Evolutionary conservation across 1,140 invertebrate species (phyloP).

Genomic region (Triops cancriformis): DNA sequence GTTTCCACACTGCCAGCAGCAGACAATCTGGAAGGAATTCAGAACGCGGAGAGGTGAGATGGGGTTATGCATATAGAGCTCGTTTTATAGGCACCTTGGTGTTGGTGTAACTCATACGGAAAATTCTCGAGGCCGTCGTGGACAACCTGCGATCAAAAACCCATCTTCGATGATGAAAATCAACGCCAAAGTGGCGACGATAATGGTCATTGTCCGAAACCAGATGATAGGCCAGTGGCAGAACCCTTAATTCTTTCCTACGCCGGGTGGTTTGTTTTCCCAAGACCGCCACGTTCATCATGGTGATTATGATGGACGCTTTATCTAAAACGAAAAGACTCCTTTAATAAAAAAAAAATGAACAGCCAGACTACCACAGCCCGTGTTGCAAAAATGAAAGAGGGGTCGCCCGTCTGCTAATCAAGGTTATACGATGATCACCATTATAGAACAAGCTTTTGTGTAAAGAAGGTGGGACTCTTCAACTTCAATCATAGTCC

Average conservation of each 20-base stretch:
- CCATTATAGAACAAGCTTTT: slow-evolving; percentile 7
- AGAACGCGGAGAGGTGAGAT: not conserved
- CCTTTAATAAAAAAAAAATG: not conserved
- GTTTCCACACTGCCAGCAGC: not conserved
- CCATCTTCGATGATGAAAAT: slow-evolving; percentile 10
- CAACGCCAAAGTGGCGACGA: slow-evolving; percentile 6
- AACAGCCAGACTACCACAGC: not conserved
- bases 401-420: not conserved
- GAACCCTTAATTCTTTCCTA: not conserved
- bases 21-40: not conserved
- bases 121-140: not conserved
- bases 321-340: not conserved
- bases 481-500: slow-evolving; percentile 2
- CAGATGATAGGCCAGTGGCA: not conserved
- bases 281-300: not conserved
- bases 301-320: not conserved
- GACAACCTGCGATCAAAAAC: slow-evolving; percentile 13
- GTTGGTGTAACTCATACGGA: not conserved
- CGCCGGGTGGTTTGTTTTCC: not conserved
- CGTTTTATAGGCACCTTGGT: not conserved
- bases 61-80: not conserved
- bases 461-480: slow-evolving; percentile 12
- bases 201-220: not conserved
- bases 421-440: slow-evolving; percentile 6
- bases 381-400: not conserved